A percentile compares a stretch with the other conserved stretches of the same genome.
Conservation (phyloP, 1,140 invertebrate genomes). For the Bombyx mandarina region DNA sequence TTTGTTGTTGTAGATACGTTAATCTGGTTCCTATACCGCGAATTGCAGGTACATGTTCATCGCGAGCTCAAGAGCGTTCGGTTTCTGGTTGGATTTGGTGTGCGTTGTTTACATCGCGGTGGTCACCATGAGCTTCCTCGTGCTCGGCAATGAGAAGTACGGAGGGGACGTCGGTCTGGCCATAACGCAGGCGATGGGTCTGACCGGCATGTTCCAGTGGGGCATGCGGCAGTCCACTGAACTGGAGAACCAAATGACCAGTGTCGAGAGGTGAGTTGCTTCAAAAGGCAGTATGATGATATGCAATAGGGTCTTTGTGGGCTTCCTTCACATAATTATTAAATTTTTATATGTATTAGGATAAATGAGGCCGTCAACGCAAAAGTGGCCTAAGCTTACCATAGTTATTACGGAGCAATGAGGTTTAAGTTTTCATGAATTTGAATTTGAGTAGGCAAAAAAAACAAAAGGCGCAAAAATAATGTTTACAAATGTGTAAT, state of each 20-base stretch:
- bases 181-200: constrained; percentile 83
- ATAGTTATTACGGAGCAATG: too few relatives aligned
- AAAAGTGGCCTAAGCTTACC: too few relatives aligned
- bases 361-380: too few relatives aligned
- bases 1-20: not conserved
- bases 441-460: too few relatives aligned
- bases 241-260: constrained; percentile 87
- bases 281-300: too few relatives aligned
- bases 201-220: constrained; percentile 90
- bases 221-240: constrained; percentile 87
- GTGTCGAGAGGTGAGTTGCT: constrained; percentile 75
- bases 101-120: constrained; percentile 80
- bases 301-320: too few relatives aligned
- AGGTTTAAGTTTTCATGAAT: too few relatives aligned
- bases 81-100: constrained; percentile 84
- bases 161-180: constrained; percentile 85
- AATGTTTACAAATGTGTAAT: too few relatives aligned
- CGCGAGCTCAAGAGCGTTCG: constrained; percentile 78
- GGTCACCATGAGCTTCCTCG: constrained; percentile 79
- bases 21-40: too few relatives aligned
- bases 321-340: too few relatives aligned
- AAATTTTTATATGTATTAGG: too few relatives aligned
- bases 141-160: constrained; percentile 71
- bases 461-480: too few relatives aligned
- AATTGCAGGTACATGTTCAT: constrained; percentile 72